Evolutionary conservation across 2,113 vertebrate genomes (phyloP).

Genomic region (Crotophaga sulcirostris): DNA sequence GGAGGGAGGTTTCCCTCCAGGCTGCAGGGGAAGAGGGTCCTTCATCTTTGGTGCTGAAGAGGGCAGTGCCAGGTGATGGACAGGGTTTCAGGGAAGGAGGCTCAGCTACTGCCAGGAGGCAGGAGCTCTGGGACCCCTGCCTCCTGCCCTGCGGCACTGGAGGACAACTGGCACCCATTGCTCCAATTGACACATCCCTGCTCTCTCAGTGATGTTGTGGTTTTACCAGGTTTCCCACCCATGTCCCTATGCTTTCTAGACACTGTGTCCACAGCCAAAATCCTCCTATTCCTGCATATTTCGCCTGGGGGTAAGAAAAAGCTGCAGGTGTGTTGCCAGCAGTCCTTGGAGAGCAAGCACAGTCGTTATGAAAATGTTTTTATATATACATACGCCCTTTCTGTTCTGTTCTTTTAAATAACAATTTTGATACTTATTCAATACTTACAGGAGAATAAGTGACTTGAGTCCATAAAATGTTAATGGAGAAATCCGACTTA

Average conservation of each 20-base stretch:
- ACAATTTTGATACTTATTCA: not conserved
- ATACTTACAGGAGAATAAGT: conserved; percentile 92
- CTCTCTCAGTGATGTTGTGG: not conserved
- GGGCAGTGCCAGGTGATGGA: rapidly evolving
- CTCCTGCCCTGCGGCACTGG: rapidly evolving
- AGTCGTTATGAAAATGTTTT: rapidly evolving
- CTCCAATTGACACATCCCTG: not conserved
- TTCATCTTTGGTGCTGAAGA: rapidly evolving
- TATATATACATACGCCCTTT: not conserved
- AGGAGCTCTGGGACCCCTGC: not conserved
- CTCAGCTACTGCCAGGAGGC: rapidly evolving
- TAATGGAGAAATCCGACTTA: conserved; percentile 85
- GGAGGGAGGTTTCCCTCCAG: not conserved
- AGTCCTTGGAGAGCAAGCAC: not conserved
- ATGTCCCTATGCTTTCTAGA: not conserved
- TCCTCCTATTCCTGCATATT: not conserved
- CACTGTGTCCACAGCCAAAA: not conserved
- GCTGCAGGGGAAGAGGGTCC: not conserved
- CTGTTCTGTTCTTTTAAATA: not conserved
- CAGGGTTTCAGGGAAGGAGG: rapidly evolving
- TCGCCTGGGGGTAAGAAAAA: not conserved
- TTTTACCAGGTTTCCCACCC: not conserved
- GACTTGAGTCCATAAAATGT: conserved; percentile 92
- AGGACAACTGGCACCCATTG: not conserved
- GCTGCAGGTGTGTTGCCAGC: too few relatives aligned